These are phyloP conservation scores for Holothuria leucospilota DNA, from an alignment of 53 echinoderm and acorn worm genomes.

Conservation along the genomic window DNA sequence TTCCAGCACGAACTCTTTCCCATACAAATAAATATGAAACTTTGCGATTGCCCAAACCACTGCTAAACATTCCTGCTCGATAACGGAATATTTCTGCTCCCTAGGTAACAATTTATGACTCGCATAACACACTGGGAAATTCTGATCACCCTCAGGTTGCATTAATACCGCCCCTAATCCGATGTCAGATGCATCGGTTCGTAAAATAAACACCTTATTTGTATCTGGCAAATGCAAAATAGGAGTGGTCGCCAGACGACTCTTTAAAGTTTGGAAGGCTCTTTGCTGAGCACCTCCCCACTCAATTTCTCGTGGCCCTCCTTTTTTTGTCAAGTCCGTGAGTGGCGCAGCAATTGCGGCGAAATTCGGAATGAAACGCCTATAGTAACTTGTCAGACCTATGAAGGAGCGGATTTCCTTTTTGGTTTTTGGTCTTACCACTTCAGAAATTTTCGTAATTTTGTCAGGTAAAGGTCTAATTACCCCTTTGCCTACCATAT, in stretches of 20 bases:
- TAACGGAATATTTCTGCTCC: constrained; percentile 42
- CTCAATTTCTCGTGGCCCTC: too few species aligned
- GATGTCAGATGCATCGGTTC: constrained; percentile 41
- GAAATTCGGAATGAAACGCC: too few species aligned
- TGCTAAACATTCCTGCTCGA: constrained; percentile 60
- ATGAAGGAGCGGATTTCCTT: too few species aligned
- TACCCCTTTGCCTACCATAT: constrained; percentile 50
- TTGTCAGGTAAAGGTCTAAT: constrained; percentile 41
- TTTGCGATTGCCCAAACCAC: constrained; percentile 54
- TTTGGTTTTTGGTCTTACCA: too few species aligned
- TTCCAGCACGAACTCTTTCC: constrained; percentile 32
- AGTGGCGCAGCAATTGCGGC: too few species aligned
- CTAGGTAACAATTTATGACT: constrained; percentile 36
- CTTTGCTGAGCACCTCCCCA: too few species aligned
- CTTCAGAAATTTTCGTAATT: too few species aligned
- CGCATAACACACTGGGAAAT: constrained; percentile 20
- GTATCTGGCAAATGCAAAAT: constrained; percentile 38
- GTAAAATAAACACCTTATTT: constrained; percentile 23
- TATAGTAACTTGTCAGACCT: too few species aligned
- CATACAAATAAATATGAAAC: constrained; percentile 34
- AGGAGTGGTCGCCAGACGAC: not conserved
- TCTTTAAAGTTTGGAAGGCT: too few species aligned
- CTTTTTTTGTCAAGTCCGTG: too few species aligned
- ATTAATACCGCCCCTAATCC: constrained; percentile 45
- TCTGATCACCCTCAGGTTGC: constrained; percentile 20